A percentile compares a stretch with the other conserved stretches of the same genome.
Evolutionary conservation across 30 jellyfish, hydroid and myxozoan genomes (phyloP).

Genomic region (Catostylus mosaicus): DNA sequence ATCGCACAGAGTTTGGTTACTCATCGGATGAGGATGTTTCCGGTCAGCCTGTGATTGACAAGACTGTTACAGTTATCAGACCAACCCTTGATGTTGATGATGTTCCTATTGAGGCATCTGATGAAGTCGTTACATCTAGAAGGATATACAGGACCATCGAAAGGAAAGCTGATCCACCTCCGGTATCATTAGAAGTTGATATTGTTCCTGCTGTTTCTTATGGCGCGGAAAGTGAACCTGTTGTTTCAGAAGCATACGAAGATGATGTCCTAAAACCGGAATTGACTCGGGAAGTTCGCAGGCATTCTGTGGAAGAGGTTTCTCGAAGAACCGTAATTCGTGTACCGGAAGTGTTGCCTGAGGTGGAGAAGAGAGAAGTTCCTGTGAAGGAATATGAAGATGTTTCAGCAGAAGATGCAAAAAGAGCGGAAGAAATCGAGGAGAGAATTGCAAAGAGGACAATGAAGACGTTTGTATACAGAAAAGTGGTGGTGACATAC

Average conservation of each 20-base stretch:
- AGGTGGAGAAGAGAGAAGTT: not conserved
- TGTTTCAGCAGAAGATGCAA: slow-evolving; percentile 13
- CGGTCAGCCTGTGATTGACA: slow-evolving; percentile 5
- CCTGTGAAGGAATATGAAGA: slow-evolving; percentile 23
- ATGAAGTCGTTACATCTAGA: not conserved
- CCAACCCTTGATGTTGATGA: not conserved
- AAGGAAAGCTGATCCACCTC: not conserved
- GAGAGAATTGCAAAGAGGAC: slow-evolving; percentile 20
- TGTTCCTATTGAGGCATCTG: slow-evolving; percentile 6
- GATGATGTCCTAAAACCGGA: not conserved
- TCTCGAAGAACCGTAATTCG: not conserved
- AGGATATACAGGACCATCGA: not conserved
- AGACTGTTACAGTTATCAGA: slow-evolving; percentile 10
- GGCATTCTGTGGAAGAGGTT: not conserved
- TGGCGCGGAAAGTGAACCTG: not conserved
- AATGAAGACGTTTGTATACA: slow-evolving; percentile 58
- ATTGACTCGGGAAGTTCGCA: not conserved
- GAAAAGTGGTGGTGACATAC: slow-evolving; percentile 45
- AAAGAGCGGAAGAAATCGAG: slow-evolving; percentile 26
- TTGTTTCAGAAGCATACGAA: not conserved
- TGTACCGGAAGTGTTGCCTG: not conserved
- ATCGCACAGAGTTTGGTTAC: not conserved
- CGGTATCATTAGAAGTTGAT: not conserved
- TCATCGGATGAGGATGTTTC: not conserved
- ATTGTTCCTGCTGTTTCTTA: not conserved